A percentile compares a stretch with the other conserved stretches of the same genome.
These are phyloP conservation scores for Marasmarcha lunaedactyla DNA, from an alignment of 2,888 invertebrate species.

Conservation along the genomic window DNA sequence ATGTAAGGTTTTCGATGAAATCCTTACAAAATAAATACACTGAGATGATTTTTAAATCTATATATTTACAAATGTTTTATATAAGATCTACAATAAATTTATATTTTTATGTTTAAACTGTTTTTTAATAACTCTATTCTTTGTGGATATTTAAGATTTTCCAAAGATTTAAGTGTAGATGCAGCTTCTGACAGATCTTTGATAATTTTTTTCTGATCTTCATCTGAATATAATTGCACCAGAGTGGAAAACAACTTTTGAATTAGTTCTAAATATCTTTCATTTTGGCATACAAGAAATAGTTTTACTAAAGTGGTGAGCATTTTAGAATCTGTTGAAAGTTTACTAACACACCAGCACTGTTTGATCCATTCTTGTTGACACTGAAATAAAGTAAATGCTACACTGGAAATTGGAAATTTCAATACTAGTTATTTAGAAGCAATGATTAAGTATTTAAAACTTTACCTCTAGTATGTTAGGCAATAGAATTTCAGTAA, in stretches of 20 bases:
- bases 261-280: conserved; percentile 23
- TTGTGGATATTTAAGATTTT: conserved; percentile 25
- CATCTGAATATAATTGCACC: conserved; percentile 27
- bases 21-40: conserved; percentile 17
- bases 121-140: conserved; percentile 23
- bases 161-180: conserved; percentile 13
- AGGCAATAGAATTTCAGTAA: conserved; percentile 34
- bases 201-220: conserved; percentile 29
- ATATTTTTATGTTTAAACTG: conserved; percentile 6
- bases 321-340: conserved; percentile 32
- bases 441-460: neutral
- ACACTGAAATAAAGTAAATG: conserved; percentile 31
- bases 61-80: conserved; percentile 6
- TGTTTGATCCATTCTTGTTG: conserved; percentile 43
- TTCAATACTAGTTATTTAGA: neutral
- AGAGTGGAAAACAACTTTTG: conserved; percentile 35
- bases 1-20: conserved; percentile 35
- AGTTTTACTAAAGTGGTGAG: conserved; percentile 40
- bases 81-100: conserved; percentile 2
- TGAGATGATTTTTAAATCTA: conserved; percentile 3
- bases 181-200: conserved; percentile 22
- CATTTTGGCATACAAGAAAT: conserved; percentile 33
- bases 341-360: conserved; percentile 49
- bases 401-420: neutral
- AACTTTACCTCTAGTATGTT: conserved; percentile 36